A percentile compares a stretch with the other conserved stretches of the same genome.
Conservation (phyloP, 2,113 vertebrate species). For the Syrmaticus mikado region DNA sequence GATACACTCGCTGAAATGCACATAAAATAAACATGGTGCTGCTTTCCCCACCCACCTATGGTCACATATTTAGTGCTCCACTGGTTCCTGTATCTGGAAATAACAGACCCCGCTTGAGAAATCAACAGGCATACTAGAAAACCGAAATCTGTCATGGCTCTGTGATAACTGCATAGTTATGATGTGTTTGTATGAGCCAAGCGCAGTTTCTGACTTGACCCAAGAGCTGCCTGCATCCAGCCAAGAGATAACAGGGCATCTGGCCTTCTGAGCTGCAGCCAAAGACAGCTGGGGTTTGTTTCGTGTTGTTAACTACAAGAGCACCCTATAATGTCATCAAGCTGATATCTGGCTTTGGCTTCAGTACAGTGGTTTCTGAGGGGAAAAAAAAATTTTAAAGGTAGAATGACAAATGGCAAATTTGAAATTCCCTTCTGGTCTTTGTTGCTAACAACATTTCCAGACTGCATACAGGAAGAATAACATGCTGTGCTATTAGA, state of each 20-base stretch:
- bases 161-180: background rate
- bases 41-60: background rate
- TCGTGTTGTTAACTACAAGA: background rate
- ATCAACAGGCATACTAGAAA: background rate
- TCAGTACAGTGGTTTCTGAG: background rate
- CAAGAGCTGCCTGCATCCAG: background rate
- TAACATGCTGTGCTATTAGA: background rate
- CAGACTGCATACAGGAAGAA: background rate
- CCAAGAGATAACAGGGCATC: rapidly evolving
- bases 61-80: background rate
- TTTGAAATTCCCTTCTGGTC: background rate
- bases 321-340: rapidly evolving
- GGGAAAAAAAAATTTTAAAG: background rate
- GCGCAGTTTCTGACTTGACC: background rate
- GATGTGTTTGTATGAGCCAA: background rate
- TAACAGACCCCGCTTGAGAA: background rate
- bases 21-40: background rate
- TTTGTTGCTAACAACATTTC: background rate
- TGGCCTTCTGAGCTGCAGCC: background rate
- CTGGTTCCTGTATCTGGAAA: background rate
- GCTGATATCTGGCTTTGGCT: background rate
- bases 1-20: background rate
- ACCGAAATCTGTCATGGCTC: background rate
- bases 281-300: background rate
- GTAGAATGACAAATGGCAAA: background rate